A percentile compares a stretch with the other conserved stretches of the same genome.
phyloP scores from a whole-genome alignment of 2,797 vertebrate genomes.

The Sebastes variabilis region DNA sequence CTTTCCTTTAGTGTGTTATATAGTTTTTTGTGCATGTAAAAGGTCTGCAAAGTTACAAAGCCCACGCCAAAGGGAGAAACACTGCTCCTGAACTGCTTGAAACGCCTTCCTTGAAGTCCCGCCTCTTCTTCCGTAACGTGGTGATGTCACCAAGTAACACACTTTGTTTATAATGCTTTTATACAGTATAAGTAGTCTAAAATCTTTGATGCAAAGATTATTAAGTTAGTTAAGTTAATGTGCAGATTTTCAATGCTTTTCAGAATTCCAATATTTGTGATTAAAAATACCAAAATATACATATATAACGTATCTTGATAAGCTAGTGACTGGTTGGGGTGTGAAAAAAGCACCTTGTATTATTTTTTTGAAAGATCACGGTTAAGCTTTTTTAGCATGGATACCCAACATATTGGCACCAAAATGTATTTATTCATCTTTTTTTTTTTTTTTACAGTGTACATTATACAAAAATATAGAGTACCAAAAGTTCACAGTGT shows the following conservation, averaged over 20 bases:
- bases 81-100: no score
- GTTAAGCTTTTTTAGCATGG: background rate
- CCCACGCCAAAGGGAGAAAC: no score
- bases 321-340: background rate
- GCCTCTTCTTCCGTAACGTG: no score
- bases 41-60: no score
- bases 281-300: background rate
- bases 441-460: conserved; percentile 79
- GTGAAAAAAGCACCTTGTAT: background rate
- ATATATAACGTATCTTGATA: background rate
- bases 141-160: no score
- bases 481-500: conserved; percentile 88
- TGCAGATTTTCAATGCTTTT: background rate
- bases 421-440: conserved; percentile 75
- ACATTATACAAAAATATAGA: conserved; percentile 89
- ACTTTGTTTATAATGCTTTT: background rate
- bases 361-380: background rate
- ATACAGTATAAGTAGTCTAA: background rate
- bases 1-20: no score
- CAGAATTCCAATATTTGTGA: background rate
- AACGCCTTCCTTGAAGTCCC: no score
- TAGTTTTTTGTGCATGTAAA: no score
- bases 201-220: background rate
- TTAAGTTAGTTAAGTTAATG: background rate
- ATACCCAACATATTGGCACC: conserved; percentile 38